These are phyloP conservation scores for Cantharis lateralis DNA, from an alignment of 2,888 invertebrate species.

Conservation along the genomic window DNA sequence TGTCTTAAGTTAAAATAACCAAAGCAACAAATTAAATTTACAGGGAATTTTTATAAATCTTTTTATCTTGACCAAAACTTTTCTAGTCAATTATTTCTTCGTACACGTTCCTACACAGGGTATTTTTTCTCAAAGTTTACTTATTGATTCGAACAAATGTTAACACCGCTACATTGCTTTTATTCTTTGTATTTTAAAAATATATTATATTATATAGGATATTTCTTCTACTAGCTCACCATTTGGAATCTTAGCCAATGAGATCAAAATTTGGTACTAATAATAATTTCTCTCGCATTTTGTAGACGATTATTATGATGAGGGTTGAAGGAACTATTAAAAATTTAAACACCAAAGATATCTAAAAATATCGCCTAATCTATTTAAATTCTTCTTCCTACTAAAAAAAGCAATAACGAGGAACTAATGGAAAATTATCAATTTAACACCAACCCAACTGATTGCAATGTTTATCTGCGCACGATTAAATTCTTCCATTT, in stretches of 20 bases:
- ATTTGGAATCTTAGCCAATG: not conserved
- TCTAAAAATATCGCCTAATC: not conserved
- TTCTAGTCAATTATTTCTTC: not conserved
- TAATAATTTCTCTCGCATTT: not conserved
- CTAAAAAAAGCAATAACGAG: not conserved
- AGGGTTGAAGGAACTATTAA: not conserved
- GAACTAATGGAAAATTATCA: not conserved
- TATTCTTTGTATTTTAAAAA: not conserved
- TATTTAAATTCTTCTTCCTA: not conserved
- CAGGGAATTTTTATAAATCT: not conserved
- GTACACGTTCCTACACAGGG: not conserved
- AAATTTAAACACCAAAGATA: not conserved
- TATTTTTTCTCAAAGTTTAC: not conserved
- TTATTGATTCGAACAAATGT: not conserved
- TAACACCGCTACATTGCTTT: not conserved
- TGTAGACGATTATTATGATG: not conserved
- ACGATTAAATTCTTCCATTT: slow-evolving; percentile 27
- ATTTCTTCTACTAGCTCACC: not conserved
- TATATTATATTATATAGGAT: not conserved
- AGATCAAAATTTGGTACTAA: not conserved
- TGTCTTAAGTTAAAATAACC: not conserved
- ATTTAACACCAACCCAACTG: not conserved
- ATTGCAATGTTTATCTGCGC: slow-evolving; percentile 24
- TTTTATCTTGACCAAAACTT: not conserved
- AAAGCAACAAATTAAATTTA: not conserved